Evolutionary conservation across 1,140 invertebrate species (phyloP).

Genomic region (Agrilus planipennis): DNA sequence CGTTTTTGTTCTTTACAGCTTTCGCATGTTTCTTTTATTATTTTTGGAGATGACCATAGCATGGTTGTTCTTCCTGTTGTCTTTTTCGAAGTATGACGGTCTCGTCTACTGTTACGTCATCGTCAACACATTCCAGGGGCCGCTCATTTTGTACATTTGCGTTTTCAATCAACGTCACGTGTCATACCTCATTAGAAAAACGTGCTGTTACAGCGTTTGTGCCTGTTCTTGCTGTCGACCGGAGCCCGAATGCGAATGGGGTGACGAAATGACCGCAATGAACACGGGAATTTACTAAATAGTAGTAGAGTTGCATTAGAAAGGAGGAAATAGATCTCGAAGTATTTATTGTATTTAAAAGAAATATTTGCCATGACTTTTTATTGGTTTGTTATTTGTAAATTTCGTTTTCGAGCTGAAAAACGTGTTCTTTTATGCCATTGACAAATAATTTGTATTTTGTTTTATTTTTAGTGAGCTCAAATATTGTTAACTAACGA

Average conservation of each 20-base stretch:
- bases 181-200: constrained; percentile 60
- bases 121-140: constrained; percentile 57
- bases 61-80: constrained; percentile 62
- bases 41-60: constrained; percentile 56
- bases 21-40: constrained; percentile 63
- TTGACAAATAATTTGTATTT: too few species aligned
- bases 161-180: constrained; percentile 64
- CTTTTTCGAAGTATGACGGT: constrained; percentile 56
- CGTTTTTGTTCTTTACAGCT: constrained; percentile 43
- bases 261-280: constrained; percentile 75
- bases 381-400: too few species aligned
- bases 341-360: too few species aligned
- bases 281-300: constrained; percentile 54
- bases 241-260: constrained; percentile 61
- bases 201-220: constrained; percentile 53
- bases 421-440: too few species aligned
- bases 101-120: constrained; percentile 61
- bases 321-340: too few species aligned
- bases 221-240: constrained; percentile 39
- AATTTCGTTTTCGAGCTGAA: too few species aligned
- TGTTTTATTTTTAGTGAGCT: too few species aligned
- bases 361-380: too few species aligned
- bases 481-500: too few species aligned
- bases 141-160: constrained; percentile 63
- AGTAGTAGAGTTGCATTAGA: too few species aligned